Evolutionary conservation across 2,888 invertebrate genomes (phyloP).

Genomic region (Cerceris rybyensis): DNA sequence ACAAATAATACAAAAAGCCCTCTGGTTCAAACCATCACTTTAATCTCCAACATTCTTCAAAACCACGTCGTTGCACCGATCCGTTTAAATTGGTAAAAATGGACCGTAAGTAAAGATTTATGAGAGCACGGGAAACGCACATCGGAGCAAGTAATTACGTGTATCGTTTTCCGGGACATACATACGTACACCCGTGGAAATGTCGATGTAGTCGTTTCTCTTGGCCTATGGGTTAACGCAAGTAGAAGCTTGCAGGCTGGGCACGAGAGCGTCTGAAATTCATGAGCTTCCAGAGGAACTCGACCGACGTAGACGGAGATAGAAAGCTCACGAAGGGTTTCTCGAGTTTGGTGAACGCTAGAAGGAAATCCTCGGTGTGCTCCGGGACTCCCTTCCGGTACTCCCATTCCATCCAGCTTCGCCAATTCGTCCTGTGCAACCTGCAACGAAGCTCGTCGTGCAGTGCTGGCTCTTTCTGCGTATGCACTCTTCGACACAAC

Average conservation of each 20-base stretch:
- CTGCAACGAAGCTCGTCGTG: background rate
- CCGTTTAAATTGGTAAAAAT: conserved; percentile 13
- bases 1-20: too few relatives aligned
- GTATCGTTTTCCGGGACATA: conserved; percentile 31
- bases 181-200: background rate
- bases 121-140: background rate
- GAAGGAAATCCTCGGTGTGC: conserved; percentile 10
- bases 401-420: conserved; percentile 4
- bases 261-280: conserved; percentile 65
- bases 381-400: conserved; percentile 15
- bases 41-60: too few relatives aligned
- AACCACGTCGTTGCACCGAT: background rate
- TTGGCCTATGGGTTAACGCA: conserved; percentile 36
- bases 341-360: conserved; percentile 24
- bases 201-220: conserved; percentile 11
- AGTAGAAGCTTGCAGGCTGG: conserved; percentile 24
- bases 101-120: conserved; percentile 20
- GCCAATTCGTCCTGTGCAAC: conserved; percentile 6
- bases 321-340: conserved; percentile 34
- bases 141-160: conserved; percentile 35
- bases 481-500: conserved; percentile 21
- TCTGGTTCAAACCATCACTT: too few relatives aligned
- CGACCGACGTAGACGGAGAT: conserved; percentile 39
- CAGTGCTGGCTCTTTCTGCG: background rate
- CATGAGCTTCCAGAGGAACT: conserved; percentile 62